These are phyloP conservation scores for Thomomys bottae DNA, from an alignment of 2,113 vertebrate genomes.

Conservation along the genomic window DNA sequence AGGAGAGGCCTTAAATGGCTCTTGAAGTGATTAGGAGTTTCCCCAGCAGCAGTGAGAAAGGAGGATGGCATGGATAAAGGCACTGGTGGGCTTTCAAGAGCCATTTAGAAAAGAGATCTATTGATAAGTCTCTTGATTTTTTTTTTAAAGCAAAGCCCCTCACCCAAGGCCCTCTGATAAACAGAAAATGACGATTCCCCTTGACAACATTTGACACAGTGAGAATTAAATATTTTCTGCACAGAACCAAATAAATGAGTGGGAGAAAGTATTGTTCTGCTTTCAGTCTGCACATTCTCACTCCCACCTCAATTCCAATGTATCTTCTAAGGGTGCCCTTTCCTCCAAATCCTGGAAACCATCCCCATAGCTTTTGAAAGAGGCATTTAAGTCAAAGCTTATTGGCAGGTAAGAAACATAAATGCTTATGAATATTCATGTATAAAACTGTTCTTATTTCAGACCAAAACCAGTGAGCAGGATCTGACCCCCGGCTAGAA, in stretches of 20 bases:
- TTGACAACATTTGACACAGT: constrained; percentile 1
- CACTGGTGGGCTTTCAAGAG: neutral
- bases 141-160: neutral
- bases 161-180: neutral
- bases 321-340: neutral
- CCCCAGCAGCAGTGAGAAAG: neutral
- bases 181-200: neutral
- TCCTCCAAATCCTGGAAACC: neutral
- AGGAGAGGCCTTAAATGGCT: neutral
- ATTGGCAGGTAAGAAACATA: neutral
- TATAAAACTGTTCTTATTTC: neutral
- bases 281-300: neutral
- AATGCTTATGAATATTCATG: neutral
- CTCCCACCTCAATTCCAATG: neutral
- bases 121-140: neutral
- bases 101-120: neutral
- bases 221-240: neutral
- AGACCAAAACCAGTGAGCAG: neutral
- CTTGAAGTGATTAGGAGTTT: neutral
- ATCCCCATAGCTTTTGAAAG: no score
- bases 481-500: neutral
- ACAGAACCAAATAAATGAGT: neutral
- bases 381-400: neutral
- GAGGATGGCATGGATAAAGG: rapidly evolving
- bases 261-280: neutral